phyloP scores from a whole-genome alignment of 2,888 invertebrate species.

The Auanema sp. region DNA sequence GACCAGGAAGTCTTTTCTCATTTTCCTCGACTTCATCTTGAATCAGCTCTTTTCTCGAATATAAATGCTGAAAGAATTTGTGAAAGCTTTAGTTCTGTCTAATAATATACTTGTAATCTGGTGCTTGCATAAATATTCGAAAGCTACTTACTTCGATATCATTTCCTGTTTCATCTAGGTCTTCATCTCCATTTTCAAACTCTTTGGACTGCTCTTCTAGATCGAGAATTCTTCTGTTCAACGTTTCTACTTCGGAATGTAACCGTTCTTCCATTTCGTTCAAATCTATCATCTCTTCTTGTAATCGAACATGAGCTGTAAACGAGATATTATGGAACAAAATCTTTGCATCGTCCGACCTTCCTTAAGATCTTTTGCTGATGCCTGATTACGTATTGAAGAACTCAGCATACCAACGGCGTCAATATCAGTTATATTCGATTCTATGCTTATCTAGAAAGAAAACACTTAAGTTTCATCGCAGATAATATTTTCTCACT shows the following conservation, averaged over 20 bases:
- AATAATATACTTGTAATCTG: no score
- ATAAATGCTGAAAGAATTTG: constrained; percentile 26
- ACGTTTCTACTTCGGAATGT: constrained; percentile 21
- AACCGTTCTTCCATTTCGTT: constrained; percentile 46
- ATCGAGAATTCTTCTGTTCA: constrained; percentile 19
- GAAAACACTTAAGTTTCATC: background rate
- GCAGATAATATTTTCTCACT: background rate
- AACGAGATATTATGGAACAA: constrained; percentile 6
- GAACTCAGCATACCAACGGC: constrained; percentile 18
- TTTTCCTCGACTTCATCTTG: constrained; percentile 21
- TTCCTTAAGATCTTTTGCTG: constrained; percentile 42
- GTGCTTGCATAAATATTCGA: background rate
- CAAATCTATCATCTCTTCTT: constrained; percentile 52
- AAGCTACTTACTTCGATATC: constrained; percentile 13
- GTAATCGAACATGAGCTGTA: constrained; percentile 57
- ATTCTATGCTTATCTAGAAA: constrained; percentile 19
- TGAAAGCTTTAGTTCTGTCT: no score
- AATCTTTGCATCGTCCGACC: constrained; percentile 18
- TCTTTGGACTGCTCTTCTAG: constrained; percentile 16
- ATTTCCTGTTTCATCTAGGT: constrained; percentile 21
- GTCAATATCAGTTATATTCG: constrained; percentile 40
- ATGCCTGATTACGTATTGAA: constrained; percentile 28
- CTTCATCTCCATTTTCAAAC: constrained; percentile 24
- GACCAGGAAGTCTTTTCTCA: constrained; percentile 26
- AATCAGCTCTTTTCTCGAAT: constrained; percentile 22